phyloP scores from a whole-genome alignment of 2,113 vertebrate species.

The Procavia capensis region DNA sequence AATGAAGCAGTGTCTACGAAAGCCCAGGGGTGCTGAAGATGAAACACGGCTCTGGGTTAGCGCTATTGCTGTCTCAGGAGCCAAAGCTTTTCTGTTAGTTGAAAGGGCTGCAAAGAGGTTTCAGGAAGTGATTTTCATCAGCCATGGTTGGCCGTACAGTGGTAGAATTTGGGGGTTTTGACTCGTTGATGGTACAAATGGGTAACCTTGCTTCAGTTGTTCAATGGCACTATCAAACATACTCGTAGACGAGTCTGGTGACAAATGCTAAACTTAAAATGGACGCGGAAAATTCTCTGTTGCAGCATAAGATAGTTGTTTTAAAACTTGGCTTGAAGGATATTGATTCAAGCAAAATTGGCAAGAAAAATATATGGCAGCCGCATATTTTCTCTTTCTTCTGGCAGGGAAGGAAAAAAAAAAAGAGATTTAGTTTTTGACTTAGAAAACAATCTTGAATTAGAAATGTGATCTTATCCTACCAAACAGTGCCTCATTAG shows the following conservation, averaged over 20 bases:
- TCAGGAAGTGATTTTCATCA: not conserved
- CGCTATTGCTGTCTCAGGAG: not conserved
- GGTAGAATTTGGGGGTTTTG: not conserved
- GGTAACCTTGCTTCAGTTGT: slow-evolving; percentile 52
- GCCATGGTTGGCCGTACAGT: not conserved
- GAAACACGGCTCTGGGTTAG: not conserved
- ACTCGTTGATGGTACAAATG: slow-evolving; percentile 58
- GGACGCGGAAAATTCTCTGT: slow-evolving; percentile 55
- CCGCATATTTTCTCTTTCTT: not conserved
- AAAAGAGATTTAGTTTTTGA: not conserved
- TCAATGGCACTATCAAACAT: slow-evolving; percentile 57
- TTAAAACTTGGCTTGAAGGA: slow-evolving; percentile 10
- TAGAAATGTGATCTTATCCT: not conserved
- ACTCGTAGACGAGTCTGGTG: not conserved
- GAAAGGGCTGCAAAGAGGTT: not conserved
- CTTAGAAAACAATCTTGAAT: not conserved
- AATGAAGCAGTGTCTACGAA: not conserved
- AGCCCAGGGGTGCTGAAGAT: not conserved
- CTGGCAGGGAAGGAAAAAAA: not conserved
- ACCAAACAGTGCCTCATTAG: not conserved
- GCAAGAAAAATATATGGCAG: not conserved
- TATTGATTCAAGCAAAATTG: not conserved
- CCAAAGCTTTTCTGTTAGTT: not conserved
- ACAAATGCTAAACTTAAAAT: slow-evolving; percentile 70
- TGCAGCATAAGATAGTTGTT: not conserved